phyloP scores from a whole-genome alignment of 2,888 invertebrate species.

The Leptopilina myrica region DNA sequence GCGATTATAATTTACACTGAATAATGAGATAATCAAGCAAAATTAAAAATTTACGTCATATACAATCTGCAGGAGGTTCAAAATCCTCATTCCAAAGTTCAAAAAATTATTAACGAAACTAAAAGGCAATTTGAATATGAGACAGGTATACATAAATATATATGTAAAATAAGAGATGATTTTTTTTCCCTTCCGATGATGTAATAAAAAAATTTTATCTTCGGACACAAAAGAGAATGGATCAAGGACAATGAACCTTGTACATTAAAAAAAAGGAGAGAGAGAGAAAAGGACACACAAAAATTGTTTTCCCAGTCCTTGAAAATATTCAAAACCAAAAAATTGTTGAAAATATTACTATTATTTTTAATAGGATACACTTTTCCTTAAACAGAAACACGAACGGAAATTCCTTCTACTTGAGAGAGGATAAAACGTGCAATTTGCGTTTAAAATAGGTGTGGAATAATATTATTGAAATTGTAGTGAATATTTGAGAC shows the following conservation, averaged over 20 bases:
- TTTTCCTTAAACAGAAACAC: background rate
- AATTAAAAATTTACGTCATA: too few relatives aligned
- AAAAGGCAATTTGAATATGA: background rate
- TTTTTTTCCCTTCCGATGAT: background rate
- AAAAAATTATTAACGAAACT: background rate
- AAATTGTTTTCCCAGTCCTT: background rate
- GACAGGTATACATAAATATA: background rate
- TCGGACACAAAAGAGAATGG: background rate
- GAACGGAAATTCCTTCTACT: background rate
- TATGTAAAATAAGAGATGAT: too few relatives aligned
- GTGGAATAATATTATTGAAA: slow-evolving; percentile 10
- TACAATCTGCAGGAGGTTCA: background rate
- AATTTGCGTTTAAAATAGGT: background rate
- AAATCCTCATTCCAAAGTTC: slow-evolving; percentile 13
- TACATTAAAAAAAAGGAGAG: background rate
- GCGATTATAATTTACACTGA: too few relatives aligned
- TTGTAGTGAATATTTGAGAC: background rate
- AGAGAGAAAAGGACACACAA: background rate
- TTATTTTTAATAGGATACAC: background rate
- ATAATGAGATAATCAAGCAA: background rate
- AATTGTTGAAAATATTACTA: background rate
- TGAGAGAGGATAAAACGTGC: slow-evolving; percentile 1
- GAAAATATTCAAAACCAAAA: background rate
- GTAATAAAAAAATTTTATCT: slow-evolving; percentile 6
- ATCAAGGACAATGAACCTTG: slow-evolving; percentile 19